A percentile compares a stretch with the other conserved stretches of the same genome.
Evolutionary conservation across 2,888 invertebrate species (phyloP).

Genomic region (Elysia crispata): DNA sequence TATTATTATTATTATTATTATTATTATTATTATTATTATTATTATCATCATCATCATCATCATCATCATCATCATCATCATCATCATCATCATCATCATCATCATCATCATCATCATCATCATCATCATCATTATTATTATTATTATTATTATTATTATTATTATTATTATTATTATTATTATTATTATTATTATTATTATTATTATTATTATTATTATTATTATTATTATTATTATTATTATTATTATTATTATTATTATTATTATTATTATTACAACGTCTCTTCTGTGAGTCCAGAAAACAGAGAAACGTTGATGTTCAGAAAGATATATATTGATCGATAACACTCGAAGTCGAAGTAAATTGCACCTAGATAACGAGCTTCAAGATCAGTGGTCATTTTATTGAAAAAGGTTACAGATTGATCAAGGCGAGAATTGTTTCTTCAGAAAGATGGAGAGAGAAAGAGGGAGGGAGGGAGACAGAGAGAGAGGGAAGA

Average conservation of each 20-base stretch:
- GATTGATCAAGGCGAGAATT: too few species aligned
- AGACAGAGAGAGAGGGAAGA: too few species aligned
- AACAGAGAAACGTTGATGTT: too few species aligned
- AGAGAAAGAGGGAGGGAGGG: too few species aligned
- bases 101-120: slow-evolving; percentile 38
- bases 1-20: neutral
- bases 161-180: slow-evolving; percentile 10
- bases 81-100: slow-evolving; percentile 44
- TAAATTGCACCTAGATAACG: neutral
- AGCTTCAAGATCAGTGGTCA: neutral
- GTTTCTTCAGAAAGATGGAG: too few species aligned
- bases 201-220: neutral
- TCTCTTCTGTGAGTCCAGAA: too few species aligned
- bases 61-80: slow-evolving; percentile 45
- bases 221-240: too few species aligned
- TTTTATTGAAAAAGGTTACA: too few species aligned
- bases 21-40: neutral
- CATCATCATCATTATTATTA: slow-evolving; percentile 29
- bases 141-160: slow-evolving; percentile 29
- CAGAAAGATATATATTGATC: too few species aligned
- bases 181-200: neutral
- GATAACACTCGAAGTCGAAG: too few species aligned
- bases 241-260: too few species aligned
- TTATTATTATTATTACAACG: too few species aligned
- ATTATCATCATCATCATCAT: slow-evolving; percentile 43